Evolutionary conservation across 2,888 invertebrate species (phyloP).

Genomic region (Drosophila hamatofila): DNA sequence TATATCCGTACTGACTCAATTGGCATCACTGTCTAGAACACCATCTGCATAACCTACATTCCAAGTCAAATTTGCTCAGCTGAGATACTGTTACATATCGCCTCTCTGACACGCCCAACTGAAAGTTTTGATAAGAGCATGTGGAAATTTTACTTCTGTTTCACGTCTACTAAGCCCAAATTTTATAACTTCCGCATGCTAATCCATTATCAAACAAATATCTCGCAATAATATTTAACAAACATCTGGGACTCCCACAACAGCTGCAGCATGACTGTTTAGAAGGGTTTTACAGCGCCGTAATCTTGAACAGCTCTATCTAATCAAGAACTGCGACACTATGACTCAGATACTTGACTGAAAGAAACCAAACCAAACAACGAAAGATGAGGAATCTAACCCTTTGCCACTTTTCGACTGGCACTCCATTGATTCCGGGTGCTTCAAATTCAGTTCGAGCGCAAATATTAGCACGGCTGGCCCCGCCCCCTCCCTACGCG

Average conservation of each 20-base stretch:
- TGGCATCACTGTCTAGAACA: too few species aligned
- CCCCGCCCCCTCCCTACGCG: not conserved
- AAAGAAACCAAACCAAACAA: slow-evolving; percentile 22
- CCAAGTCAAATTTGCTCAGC: too few species aligned
- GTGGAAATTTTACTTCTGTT: not conserved
- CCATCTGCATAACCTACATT: too few species aligned
- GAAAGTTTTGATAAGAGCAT: too few species aligned
- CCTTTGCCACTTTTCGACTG: slow-evolving; percentile 29
- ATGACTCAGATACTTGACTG: slow-evolving; percentile 39
- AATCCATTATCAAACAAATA: not conserved
- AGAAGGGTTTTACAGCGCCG: not conserved
- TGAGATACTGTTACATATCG: too few species aligned
- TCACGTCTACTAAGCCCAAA: too few species aligned
- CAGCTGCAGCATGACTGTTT: not conserved
- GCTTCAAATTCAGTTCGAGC: slow-evolving; percentile 51
- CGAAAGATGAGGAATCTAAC: slow-evolving; percentile 6
- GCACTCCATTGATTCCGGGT: slow-evolving; percentile 52
- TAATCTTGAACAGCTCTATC: slow-evolving; percentile 24
- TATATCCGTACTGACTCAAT: too few species aligned
- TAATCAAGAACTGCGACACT: slow-evolving; percentile 35
- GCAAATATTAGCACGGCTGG: slow-evolving; percentile 66
- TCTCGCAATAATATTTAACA: not conserved
- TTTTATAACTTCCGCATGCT: not conserved
- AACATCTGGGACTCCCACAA: slow-evolving; percentile 7
- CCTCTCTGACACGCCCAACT: too few species aligned